phyloP scores from a whole-genome alignment of 37 sponge, comb jelly and placozoan species.

The Agelas oroides region DNA sequence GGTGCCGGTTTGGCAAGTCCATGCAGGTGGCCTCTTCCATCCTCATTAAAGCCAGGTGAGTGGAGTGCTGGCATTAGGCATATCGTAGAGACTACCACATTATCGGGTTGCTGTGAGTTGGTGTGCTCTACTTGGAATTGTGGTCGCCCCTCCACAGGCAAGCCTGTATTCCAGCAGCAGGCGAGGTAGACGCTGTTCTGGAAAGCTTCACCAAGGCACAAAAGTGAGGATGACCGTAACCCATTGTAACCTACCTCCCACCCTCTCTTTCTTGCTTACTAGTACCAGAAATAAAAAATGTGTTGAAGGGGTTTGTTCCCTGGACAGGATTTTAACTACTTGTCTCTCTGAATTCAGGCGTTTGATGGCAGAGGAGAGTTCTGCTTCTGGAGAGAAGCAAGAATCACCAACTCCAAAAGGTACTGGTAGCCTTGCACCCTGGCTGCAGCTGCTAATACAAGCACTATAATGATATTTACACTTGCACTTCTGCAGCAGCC shows the following conservation, averaged over 20 bases:
- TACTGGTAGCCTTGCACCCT: neutral
- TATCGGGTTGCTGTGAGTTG: no score
- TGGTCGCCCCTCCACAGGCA: slow-evolving; percentile 46
- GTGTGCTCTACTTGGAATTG: no score
- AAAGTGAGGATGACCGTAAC: slow-evolving; percentile 18
- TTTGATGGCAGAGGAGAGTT: neutral
- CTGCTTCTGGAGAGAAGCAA: neutral
- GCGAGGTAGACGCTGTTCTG: slow-evolving; percentile 80
- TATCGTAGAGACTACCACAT: no score
- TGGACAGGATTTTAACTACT: neutral
- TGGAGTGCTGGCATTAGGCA: no score
- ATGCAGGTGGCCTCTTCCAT: slow-evolving; percentile 66
- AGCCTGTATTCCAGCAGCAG: slow-evolving; percentile 72
- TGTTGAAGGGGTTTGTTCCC: no score
- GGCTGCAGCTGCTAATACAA: no score
- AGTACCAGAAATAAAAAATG: no score
- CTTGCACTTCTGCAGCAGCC: no score
- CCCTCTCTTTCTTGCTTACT: no score
- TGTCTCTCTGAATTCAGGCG: neutral
- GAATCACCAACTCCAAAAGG: neutral
- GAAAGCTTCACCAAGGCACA: slow-evolving; percentile 57
- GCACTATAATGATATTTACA: no score
- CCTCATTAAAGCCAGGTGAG: slow-evolving; percentile 81
- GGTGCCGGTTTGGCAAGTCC: slow-evolving; percentile 81
- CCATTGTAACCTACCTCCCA: no score